A percentile compares a stretch with the other conserved stretches of the same genome.
These are phyloP conservation scores for Ptyas mucosa DNA, from an alignment of 2,113 vertebrate species.

Conservation along the genomic window DNA sequence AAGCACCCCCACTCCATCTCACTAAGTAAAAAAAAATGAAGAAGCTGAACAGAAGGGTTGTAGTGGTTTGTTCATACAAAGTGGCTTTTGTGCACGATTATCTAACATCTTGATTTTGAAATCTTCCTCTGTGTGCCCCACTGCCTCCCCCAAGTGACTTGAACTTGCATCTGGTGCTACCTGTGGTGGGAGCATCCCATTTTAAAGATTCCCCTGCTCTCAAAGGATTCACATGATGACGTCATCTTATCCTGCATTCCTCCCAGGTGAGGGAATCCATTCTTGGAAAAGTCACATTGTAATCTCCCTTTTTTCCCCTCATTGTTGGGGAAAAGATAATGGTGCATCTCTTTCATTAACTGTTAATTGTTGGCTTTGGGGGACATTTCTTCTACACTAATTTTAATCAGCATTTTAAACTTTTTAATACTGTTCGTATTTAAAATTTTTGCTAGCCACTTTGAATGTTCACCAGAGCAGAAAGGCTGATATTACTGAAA, in stretches of 20 bases:
- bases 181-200: background rate
- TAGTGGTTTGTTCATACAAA: background rate
- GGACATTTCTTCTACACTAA: background rate
- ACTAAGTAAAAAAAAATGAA: background rate
- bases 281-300: background rate
- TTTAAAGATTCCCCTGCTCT: background rate
- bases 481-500: background rate
- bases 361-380: background rate
- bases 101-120: background rate
- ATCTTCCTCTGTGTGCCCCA: background rate
- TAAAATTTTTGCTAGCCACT: background rate
- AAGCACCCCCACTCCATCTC: background rate
- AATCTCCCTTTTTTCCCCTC: background rate
- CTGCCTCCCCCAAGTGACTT: background rate
- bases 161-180: background rate
- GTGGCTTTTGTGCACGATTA: background rate
- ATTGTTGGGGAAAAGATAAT: background rate
- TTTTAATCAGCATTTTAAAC: background rate
- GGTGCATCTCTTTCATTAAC: background rate
- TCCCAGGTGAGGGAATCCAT: background rate
- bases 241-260: background rate
- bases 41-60: background rate
- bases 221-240: background rate
- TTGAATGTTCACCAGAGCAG: background rate
- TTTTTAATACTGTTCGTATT: background rate